Conservation (phyloP, 2,113 vertebrate genomes). For the Ivindomyrus marchei region DNA sequence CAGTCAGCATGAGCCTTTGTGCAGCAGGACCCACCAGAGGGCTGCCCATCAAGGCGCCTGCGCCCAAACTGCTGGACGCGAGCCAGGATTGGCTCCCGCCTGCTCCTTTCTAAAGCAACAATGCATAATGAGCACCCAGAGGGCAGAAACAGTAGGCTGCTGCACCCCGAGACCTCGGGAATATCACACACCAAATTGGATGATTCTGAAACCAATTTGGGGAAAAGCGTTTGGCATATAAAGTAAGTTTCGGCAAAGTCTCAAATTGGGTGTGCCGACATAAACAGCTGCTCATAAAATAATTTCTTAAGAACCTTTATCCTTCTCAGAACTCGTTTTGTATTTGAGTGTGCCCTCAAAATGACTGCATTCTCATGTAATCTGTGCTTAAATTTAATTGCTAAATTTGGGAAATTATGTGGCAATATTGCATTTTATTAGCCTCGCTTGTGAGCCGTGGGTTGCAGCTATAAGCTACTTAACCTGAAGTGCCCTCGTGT, state of each 20-base stretch:
- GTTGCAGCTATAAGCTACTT: background rate
- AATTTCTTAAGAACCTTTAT: background rate
- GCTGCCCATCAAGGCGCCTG: background rate
- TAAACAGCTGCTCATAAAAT: background rate
- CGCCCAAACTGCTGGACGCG: slow-evolving; percentile 1
- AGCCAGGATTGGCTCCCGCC: slow-evolving; percentile 17
- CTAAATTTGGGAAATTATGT: background rate
- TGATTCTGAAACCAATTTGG: slow-evolving; percentile 10
- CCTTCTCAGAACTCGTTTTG: background rate
- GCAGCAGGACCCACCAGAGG: background rate
- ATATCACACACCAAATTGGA: slow-evolving; percentile 13
- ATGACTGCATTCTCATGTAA: background rate
- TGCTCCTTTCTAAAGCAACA: slow-evolving; percentile 16
- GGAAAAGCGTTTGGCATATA: background rate
- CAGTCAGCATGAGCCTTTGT: background rate
- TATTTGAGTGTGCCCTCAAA: background rate
- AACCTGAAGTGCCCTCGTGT: background rate
- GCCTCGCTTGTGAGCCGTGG: background rate
- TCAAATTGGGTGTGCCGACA: background rate
- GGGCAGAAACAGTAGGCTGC: slow-evolving; percentile 9
- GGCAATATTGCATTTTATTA: background rate
- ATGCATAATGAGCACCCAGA: slow-evolving; percentile 10
- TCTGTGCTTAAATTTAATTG: slow-evolving; percentile 9
- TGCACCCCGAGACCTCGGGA: slow-evolving; percentile 1
- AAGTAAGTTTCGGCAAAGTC: slow-evolving; percentile 4